Base-by-base conservation (phyloP, 2,113 vertebrate genomes). In the Echinops telfairi region DNA sequence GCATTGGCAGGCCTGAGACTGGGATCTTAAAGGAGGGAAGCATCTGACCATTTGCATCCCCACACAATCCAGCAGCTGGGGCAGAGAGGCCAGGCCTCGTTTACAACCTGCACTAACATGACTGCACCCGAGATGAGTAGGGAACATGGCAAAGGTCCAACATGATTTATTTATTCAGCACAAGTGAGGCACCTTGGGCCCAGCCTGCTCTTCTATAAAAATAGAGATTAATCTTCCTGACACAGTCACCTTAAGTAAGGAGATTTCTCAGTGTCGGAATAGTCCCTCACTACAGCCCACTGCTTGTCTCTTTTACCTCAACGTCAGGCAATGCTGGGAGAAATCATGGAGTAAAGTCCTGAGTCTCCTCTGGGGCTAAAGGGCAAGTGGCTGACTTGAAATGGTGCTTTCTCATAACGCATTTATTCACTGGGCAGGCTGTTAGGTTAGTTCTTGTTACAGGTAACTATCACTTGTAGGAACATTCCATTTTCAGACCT, bases 401-500 rank as follows among this genome's bases (percentile, higher is more conserved):
- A 71, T 1, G 5, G 8, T 23, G n/a, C 73, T 76, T 62, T 70
- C 75, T 84, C 75, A 66, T 62, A 47, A 70, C 15, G 36, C 6
- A 47, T 53, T 53, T 9, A 53, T 47, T 86, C 86, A 76, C 79
- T 36, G 77, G 85, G 64, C 83, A 71, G 76, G 58, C 57, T 36
- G 43, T 17, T n/a, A 70, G 71, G 78, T 81, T 43, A 80, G 73
- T 62, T 78, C 88, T 66, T 66, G 47, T 71, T 71, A 85, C 58
- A 58, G 38, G n/a, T 33, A 82, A 68, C 81, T 66, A 31, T 43
- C 20, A 5, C 43, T 68, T 31, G 20, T 6, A 58, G 62, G 23
- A 71, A 88, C 86, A 80, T 70, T 82, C 36, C 83, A 40, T 89
- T 96, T 96, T 82, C 79, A 86, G 89, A 73, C 22, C 73, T 57